phyloP scores from a whole-genome alignment of 2,888 invertebrate genomes.

The Campoplex capitator region DNA sequence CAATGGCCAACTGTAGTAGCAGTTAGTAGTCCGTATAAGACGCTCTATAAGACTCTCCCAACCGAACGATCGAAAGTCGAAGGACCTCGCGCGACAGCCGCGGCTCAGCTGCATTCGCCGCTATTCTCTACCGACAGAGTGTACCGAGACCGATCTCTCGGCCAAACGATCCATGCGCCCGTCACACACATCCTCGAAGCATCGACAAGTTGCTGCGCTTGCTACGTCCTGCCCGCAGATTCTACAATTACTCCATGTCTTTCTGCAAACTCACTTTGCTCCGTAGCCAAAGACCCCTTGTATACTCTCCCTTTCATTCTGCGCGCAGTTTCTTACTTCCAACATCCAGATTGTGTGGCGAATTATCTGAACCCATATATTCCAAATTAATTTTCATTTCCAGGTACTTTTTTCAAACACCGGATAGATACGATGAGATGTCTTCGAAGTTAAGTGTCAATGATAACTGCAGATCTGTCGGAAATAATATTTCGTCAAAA shows the following conservation, averaged over 20 bases:
- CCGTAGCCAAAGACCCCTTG: not conserved
- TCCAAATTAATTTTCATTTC: not conserved
- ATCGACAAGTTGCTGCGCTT: slow-evolving; percentile 79
- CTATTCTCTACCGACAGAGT: slow-evolving; percentile 43
- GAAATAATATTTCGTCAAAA: not conserved
- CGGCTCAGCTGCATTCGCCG: slow-evolving; percentile 54
- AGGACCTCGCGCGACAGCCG: slow-evolving; percentile 49
- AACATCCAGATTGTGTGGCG: not conserved
- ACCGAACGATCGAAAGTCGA: slow-evolving; percentile 43
- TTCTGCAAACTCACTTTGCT: slow-evolving; percentile 79
- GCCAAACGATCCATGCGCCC: slow-evolving; percentile 50
- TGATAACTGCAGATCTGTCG: not conserved
- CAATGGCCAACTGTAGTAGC: slow-evolving; percentile 27
- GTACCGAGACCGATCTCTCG: slow-evolving; percentile 40
- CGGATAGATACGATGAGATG: not conserved
- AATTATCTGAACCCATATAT: not conserved
- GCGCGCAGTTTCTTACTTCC: not conserved
- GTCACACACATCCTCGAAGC: slow-evolving; percentile 77
- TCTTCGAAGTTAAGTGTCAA: not conserved
- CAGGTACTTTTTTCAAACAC: not conserved
- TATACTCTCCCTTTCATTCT: slow-evolving; percentile 35
- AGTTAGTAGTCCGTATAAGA: slow-evolving; percentile 21
- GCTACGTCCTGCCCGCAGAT: slow-evolving; percentile 77
- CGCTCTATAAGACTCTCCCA: slow-evolving; percentile 28
- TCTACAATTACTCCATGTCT: slow-evolving; percentile 82